Conservation (phyloP, 2,888 invertebrate genomes). For the Atherix ibis region DNA sequence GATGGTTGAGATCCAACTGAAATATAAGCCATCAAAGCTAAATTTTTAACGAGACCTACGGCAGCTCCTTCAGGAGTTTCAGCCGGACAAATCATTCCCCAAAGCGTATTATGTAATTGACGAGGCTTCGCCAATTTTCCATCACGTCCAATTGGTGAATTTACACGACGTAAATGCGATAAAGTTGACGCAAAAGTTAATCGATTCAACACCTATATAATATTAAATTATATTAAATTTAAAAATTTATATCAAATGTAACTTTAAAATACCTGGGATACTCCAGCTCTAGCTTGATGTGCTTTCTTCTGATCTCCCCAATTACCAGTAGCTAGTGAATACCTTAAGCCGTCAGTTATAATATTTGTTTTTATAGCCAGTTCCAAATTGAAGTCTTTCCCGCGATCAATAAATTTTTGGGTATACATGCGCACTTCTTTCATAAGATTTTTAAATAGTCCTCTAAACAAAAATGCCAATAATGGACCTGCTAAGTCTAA, state of each 20-base stretch:
- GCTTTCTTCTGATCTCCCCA: constrained; percentile 99
- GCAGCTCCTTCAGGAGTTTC: constrained; percentile 98
- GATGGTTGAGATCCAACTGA: constrained; percentile 99
- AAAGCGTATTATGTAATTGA: constrained; percentile 95
- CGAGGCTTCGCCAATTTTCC: constrained; percentile 98
- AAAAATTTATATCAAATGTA: background rate
- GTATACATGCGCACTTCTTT: constrained; percentile 98
- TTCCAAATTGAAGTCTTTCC: constrained; percentile 97
- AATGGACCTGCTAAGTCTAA: constrained; percentile 95
- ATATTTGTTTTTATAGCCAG: constrained; percentile 80
- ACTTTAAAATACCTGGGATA: constrained; percentile 17
- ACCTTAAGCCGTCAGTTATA: constrained; percentile 93
- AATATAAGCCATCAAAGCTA: constrained; percentile 99
- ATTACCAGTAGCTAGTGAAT: constrained; percentile 97
- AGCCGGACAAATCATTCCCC: constrained; percentile 99
- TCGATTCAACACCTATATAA: constrained; percentile 94
- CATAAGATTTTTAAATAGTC: constrained; percentile 86
- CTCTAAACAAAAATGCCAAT: constrained; percentile 91
- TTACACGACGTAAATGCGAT: constrained; percentile 93
- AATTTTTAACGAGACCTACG: constrained; percentile 94
- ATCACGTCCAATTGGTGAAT: constrained; percentile 97
- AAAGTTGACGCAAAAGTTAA: constrained; percentile 97
- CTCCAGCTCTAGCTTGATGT: constrained; percentile 59
- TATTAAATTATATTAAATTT: constrained; percentile 23
- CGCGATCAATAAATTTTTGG: constrained; percentile 96